Evolutionary conservation across 2,797 vertebrate species (phyloP).

Genomic region (Acrossocheilus fasciatus): DNA sequence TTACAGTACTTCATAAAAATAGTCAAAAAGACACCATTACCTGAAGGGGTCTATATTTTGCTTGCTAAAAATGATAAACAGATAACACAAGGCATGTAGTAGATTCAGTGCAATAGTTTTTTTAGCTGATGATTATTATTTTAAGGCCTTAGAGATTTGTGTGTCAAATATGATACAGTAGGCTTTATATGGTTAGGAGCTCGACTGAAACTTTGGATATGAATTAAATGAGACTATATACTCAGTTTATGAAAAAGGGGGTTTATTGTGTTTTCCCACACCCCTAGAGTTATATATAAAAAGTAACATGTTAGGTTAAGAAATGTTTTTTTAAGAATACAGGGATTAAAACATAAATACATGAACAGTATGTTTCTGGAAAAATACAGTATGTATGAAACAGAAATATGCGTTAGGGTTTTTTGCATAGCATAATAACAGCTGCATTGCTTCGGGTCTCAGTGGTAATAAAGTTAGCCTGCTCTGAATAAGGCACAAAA

Average conservation of each 20-base stretch:
- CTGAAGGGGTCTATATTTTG: background rate
- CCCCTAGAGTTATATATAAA: conserved; percentile 68
- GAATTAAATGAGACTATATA: conserved; percentile 17
- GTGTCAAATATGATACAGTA: background rate
- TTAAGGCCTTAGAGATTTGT: background rate
- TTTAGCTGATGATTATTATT: background rate
- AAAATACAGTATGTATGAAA: conserved; percentile 67
- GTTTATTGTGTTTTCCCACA: conserved; percentile 76
- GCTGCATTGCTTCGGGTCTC: conserved; percentile 52
- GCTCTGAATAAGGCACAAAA: conserved; percentile 69
- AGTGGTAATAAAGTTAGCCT: conserved; percentile 55
- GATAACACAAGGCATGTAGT: background rate
- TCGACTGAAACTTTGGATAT: background rate
- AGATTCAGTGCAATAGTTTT: background rate
- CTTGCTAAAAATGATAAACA: background rate
- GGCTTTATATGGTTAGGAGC: background rate
- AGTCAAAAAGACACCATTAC: background rate
- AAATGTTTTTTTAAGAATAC: conserved; percentile 69
- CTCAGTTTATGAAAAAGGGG: conserved; percentile 74
- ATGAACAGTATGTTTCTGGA: conserved; percentile 62
- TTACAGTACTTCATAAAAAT: background rate
- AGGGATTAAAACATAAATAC: conserved; percentile 81
- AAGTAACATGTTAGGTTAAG: conserved; percentile 71
- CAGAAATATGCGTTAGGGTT: conserved; percentile 68
- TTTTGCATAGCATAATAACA: conserved; percentile 67